Conservation (phyloP, 2,797 vertebrate genomes). For the Neosalanx taihuensis region DNA sequence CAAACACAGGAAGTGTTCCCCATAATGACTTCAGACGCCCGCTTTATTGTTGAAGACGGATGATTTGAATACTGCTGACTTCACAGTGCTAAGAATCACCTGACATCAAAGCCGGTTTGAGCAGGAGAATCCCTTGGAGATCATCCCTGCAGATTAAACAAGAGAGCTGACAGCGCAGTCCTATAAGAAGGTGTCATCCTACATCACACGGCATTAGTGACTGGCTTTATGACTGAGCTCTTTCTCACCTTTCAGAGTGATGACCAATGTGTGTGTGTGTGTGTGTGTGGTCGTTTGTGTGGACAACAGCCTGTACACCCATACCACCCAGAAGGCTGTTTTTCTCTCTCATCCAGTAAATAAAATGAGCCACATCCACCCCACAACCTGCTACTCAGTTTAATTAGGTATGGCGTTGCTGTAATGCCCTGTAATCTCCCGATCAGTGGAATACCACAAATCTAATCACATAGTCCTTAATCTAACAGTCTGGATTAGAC, state of each 20-base stretch:
- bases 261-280: slow-evolving; percentile 11
- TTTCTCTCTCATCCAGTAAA: background rate
- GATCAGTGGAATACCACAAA: slow-evolving; percentile 45
- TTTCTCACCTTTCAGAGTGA: slow-evolving; percentile 21
- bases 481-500: slow-evolving; percentile 19
- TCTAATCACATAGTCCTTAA: slow-evolving; percentile 35
- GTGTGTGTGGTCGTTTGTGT: slow-evolving; percentile 21
- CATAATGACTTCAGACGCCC: slow-evolving; percentile 36
- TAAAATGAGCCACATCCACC: background rate
- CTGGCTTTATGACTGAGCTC: slow-evolving; percentile 38
- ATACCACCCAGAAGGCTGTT: background rate
- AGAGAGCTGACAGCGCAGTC: no score
- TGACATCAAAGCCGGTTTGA: background rate
- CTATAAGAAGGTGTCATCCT: slow-evolving; percentile 38
- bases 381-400: background rate
- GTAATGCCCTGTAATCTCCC: slow-evolving; percentile 22
- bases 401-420: slow-evolving; percentile 28
- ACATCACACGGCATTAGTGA: slow-evolving; percentile 55
- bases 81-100: slow-evolving; percentile 10
- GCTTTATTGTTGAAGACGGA: background rate
- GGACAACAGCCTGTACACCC: background rate
- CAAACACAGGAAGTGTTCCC: slow-evolving; percentile 56
- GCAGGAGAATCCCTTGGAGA: background rate
- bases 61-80: slow-evolving; percentile 16
- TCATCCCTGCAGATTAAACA: slow-evolving; percentile 22